Percentiles rank a stretch among this genome's conserved stretches.
phyloP scores from a whole-genome alignment of 2,888 invertebrate genomes.

The Troides aeacus region DNA sequence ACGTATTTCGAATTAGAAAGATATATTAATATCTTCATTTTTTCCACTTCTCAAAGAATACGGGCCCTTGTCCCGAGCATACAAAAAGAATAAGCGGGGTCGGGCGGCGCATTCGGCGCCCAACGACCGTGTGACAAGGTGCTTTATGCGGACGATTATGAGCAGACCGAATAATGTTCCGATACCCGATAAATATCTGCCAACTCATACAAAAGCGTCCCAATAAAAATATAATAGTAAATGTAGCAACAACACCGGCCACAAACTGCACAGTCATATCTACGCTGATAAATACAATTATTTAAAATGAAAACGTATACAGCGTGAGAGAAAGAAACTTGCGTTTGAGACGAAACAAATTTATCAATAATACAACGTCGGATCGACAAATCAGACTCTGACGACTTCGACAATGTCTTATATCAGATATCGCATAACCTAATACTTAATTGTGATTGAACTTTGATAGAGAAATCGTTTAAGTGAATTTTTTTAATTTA shows the following conservation, averaged over 20 bases:
- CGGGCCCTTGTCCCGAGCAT: constrained; percentile 59
- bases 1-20: constrained; percentile 80
- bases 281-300: constrained; percentile 64
- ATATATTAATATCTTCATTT: constrained; percentile 80
- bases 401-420: background rate
- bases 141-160: constrained; percentile 79
- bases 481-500: no score
- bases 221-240: constrained; percentile 80
- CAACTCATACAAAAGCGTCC: constrained; percentile 80
- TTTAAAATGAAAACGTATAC: constrained; percentile 64
- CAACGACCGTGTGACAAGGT: constrained; percentile 80
- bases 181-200: constrained; percentile 80
- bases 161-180: constrained; percentile 78
- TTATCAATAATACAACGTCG: constrained; percentile 1
- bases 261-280: constrained; percentile 77
- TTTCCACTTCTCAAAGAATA: constrained; percentile 78
- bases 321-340: constrained; percentile 46
- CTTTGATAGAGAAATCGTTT: no score
- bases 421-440: no score
- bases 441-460: no score
- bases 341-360: constrained; percentile 30
- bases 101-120: constrained; percentile 72
- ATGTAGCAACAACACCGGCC: constrained; percentile 75
- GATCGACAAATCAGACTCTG: background rate
- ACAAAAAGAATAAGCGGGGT: constrained; percentile 75